Percentiles rank a stretch among this genome's conserved stretches.
Conservation (phyloP, 2,888 invertebrate genomes). For the Epinotia brunnichana region DNA sequence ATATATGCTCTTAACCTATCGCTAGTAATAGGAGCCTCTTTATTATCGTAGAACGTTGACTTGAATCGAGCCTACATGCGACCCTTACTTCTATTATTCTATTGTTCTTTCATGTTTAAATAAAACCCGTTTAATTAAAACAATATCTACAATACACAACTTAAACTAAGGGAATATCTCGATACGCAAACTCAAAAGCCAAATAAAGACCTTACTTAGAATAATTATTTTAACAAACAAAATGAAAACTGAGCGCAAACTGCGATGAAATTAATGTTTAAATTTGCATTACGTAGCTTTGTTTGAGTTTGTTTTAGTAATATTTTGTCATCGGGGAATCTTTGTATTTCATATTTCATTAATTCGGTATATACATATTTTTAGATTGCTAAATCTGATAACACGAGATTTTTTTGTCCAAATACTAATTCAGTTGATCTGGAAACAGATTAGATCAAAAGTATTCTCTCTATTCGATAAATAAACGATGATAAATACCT, state of each 20-base stretch:
- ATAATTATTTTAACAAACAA: conserved; percentile 13
- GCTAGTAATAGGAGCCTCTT: no score
- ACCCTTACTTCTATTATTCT: neutral
- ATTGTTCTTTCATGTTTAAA: neutral
- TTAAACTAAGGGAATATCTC: conserved; percentile 21
- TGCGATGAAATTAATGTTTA: conserved; percentile 20
- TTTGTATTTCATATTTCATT: neutral
- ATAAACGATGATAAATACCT: no score
- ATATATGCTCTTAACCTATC: no score
- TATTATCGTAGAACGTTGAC: neutral
- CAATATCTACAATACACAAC: conserved; percentile 4
- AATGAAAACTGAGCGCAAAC: conserved; percentile 9
- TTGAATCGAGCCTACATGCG: neutral
- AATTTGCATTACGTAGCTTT: conserved; percentile 5
- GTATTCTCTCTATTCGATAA: no score
- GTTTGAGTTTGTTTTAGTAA: conserved; percentile 2
- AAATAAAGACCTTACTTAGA: conserved; percentile 19
- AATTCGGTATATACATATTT: neutral
- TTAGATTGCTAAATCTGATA: neutral
- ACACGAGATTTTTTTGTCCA: neutral
- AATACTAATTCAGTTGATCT: no score
- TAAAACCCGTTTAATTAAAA: conserved; percentile 14
- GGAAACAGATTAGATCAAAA: no score
- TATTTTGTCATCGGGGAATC: neutral
- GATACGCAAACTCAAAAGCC: neutral